Evolutionary conservation across 1,140 invertebrate species (phyloP).

Genomic region (Formica selysi): DNA sequence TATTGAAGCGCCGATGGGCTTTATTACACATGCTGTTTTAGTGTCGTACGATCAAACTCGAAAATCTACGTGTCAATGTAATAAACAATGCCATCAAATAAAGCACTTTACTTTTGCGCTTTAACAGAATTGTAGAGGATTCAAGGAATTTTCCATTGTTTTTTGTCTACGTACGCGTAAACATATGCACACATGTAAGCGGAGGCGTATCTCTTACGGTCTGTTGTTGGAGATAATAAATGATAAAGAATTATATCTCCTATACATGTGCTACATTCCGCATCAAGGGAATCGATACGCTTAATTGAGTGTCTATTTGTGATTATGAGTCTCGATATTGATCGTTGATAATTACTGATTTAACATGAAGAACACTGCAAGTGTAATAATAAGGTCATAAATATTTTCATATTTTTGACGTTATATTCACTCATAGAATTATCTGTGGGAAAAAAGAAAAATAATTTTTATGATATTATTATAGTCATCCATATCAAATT

Average conservation of each 20-base stretch:
- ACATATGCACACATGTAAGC: background rate
- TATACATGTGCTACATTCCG: background rate
- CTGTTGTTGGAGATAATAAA: slow-evolving; percentile 6
- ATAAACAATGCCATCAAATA: background rate
- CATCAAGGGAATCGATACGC: background rate
- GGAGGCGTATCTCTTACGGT: background rate
- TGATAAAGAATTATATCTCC: slow-evolving; percentile 44
- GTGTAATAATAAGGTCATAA: background rate
- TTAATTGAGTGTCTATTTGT: slow-evolving; percentile 27
- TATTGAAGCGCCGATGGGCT: background rate
- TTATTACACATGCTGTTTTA: slow-evolving; percentile 6
- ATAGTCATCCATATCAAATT: background rate
- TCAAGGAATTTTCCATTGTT: slow-evolving; percentile 55
- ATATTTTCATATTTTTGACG: background rate
- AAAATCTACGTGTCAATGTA: slow-evolving; percentile 5
- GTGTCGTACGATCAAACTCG: background rate
- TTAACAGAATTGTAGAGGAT: slow-evolving; percentile 19
- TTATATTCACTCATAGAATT: background rate
- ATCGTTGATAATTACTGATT: background rate
- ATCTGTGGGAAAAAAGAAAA: background rate
- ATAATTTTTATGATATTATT: background rate
- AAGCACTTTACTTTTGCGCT: background rate
- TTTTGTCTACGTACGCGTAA: background rate
- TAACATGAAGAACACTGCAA: background rate
- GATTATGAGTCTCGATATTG: background rate